Base-by-base conservation (phyloP, 2,888 invertebrate genomes). In the Agonum fuliginosum region DNA sequence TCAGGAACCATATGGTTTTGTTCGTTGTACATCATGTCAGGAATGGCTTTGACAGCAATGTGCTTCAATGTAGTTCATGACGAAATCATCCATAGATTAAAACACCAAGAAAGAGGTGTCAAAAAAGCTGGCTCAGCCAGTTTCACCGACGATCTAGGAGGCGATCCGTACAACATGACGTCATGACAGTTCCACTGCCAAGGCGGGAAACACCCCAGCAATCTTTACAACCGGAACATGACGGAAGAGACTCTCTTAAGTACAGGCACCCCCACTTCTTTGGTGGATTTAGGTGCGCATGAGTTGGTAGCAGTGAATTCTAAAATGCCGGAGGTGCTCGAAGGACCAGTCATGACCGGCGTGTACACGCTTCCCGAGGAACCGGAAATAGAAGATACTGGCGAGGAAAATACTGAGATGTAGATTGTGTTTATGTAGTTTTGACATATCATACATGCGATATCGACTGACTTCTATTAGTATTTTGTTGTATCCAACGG, bases 31-130 rank as follows among this genome's bases (percentile, higher is more conserved):
- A 95, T 95, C 77, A 91, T 96, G 88, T 93, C 93, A 5, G 96
- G 96, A 3, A 92, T 96, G 90, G 95, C 95, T 0, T 87, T 96
- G 81, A 95, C 95, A 8, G 95, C 96, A 54, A 96, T 96, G 95
- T 95, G 95, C 85, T 96, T 95, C 87, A 95, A 95, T 85, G 95
- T 96, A 8, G 92, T 95, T 78, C 95, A 96, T 83, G 95, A 95
- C 84, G 95, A 95, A 87, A 94, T 96, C 81, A 93, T 95, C 43
- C 94, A 95, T 87, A 91, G 95, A 83, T 89, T 94, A 81, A 92
- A 93, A 84, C 91, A 91, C 80, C 91, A 91, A 80, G 90, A 90
- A 82, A 87, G 88, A 78, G 90, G 90, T 86, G 89, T 91, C 1
- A 91, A 91, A 70, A 91, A 91, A 82, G 87, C 90, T 19, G 91